Percentiles rank a stretch among this genome's conserved stretches.
Conservation (phyloP, 2,888 invertebrate genomes). For the Sesia bembeciformis region DNA sequence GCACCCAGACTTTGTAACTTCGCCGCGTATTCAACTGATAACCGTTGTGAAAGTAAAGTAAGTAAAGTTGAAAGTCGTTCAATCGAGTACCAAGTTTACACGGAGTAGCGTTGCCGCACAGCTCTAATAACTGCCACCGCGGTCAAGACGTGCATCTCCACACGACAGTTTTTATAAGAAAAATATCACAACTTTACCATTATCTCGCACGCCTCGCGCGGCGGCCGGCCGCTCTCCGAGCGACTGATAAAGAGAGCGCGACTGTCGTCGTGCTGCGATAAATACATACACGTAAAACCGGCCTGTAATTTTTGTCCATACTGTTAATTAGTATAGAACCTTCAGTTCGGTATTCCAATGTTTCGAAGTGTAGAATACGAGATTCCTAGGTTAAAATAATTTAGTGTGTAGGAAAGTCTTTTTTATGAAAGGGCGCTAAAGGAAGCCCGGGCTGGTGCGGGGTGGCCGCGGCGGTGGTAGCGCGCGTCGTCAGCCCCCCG, state of each 20-base stretch:
- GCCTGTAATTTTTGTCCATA: constrained; percentile 65
- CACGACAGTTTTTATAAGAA: constrained; percentile 42
- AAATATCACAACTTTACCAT: constrained; percentile 73
- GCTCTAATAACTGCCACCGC: constrained; percentile 11
- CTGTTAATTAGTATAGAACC: constrained; percentile 53
- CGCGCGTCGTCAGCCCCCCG: constrained; percentile 29
- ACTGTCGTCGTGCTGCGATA: constrained; percentile 49
- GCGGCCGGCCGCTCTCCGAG: constrained; percentile 41
- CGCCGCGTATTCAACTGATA: neutral
- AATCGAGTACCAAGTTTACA: constrained; percentile 6
- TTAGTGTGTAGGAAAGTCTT: constrained; percentile 64
- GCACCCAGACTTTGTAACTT: neutral
- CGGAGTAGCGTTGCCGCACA: constrained; percentile 13
- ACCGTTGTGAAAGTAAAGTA: neutral
- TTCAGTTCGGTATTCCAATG: constrained; percentile 62
- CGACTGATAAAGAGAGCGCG: constrained; percentile 65
- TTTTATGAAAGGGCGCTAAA: constrained; percentile 51
- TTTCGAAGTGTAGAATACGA: constrained; percentile 63
- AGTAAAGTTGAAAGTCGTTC: neutral
- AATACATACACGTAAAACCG: constrained; percentile 40
- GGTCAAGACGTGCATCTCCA: constrained; percentile 16
- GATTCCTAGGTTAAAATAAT: constrained; percentile 69
- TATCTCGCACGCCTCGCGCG: constrained; percentile 51
- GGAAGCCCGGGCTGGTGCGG: constrained; percentile 27
- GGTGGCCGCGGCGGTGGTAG: constrained; percentile 21